phyloP scores from a whole-genome alignment of 2,888 invertebrate genomes.

The Electrophaes corylata region DNA sequence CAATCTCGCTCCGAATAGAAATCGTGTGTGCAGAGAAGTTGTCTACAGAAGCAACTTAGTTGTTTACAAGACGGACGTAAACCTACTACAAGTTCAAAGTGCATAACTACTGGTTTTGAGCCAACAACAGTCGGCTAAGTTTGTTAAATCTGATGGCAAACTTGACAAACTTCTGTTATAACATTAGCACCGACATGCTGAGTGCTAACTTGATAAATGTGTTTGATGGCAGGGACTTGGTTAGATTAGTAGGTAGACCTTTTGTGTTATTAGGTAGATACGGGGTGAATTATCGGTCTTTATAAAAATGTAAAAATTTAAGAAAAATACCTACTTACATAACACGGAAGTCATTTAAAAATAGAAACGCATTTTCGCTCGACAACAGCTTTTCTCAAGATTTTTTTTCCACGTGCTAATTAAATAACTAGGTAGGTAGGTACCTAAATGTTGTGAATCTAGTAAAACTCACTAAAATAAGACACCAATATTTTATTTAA shows the following conservation, averaged over 20 bases:
- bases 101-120: constrained; percentile 24
- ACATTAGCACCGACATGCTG: constrained; percentile 9
- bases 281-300: too few relatives aligned
- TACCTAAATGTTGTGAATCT: not conserved
- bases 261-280: too few relatives aligned
- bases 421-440: too few relatives aligned
- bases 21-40: not conserved
- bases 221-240: not conserved
- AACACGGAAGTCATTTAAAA: too few relatives aligned
- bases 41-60: constrained; percentile 11
- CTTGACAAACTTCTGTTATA: constrained; percentile 11
- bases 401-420: too few relatives aligned
- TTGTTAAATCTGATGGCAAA: constrained; percentile 16
- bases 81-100: constrained; percentile 23
- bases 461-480: not conserved
- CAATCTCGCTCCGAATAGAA: constrained; percentile 15
- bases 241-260: constrained; percentile 1
- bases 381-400: too few relatives aligned
- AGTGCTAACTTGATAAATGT: constrained; percentile 11
- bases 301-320: too few relatives aligned
- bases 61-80: constrained; percentile 23
- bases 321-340: too few relatives aligned
- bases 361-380: too few relatives aligned
- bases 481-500: constrained; percentile 8
- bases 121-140: constrained; percentile 11